These are phyloP conservation scores for Oligia fasciuncula DNA, from an alignment of 2,888 invertebrate genomes.

Conservation along the genomic window DNA sequence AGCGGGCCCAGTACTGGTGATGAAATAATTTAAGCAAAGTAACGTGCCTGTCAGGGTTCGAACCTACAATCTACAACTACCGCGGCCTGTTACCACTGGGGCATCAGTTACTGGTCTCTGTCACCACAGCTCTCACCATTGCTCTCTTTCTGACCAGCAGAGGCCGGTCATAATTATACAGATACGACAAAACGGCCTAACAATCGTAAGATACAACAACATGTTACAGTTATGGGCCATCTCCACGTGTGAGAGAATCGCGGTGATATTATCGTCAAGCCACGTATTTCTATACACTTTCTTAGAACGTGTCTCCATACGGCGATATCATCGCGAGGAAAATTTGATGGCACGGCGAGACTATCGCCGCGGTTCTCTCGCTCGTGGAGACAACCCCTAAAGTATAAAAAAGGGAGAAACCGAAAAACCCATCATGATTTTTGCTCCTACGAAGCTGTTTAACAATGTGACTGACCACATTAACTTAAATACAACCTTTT, in stretches of 20 bases:
- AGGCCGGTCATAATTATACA: neutral
- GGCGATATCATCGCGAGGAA: too few relatives aligned
- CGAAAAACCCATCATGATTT: slow-evolving; percentile 3
- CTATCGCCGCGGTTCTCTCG: too few relatives aligned
- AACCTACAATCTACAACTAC: neutral
- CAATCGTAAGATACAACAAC: neutral
- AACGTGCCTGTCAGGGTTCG: neutral
- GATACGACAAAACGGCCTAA: neutral
- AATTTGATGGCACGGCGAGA: too few relatives aligned
- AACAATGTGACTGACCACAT: slow-evolving; percentile 20
- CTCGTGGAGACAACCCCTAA: too few relatives aligned
- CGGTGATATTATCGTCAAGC: too few relatives aligned
- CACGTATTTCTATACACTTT: too few relatives aligned
- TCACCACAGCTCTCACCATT: neutral
- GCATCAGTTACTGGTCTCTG: neutral
- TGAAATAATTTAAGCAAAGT: neutral
- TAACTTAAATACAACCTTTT: slow-evolving; percentile 22
- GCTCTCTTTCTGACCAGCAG: neutral
- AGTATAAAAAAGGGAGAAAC: neutral
- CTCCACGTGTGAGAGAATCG: too few relatives aligned
- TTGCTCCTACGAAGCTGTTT: slow-evolving; percentile 8
- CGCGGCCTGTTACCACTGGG: neutral
- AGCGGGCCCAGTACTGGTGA: neutral
- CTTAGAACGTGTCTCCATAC: too few relatives aligned
- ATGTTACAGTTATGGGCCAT: too few relatives aligned